These are phyloP conservation scores for Scrobipalpa costella DNA, from an alignment of 2,888 invertebrate species.

Conservation along the genomic window DNA sequence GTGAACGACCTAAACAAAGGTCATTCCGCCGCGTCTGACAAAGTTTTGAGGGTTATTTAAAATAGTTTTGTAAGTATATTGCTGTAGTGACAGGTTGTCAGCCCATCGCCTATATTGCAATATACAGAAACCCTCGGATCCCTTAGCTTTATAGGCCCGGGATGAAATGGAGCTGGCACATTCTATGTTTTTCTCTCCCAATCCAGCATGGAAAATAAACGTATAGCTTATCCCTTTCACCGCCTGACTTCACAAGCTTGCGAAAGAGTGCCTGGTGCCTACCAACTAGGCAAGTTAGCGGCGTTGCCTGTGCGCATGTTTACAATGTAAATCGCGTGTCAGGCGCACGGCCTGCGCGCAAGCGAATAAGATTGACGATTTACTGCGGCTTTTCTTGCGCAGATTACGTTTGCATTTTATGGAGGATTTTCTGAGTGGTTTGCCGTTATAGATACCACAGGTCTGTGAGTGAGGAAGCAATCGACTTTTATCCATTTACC, in stretches of 20 bases:
- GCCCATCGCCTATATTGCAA: too few relatives aligned
- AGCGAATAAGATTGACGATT: slow-evolving; percentile 16
- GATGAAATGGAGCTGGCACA: too few relatives aligned
- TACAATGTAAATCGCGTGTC: slow-evolving; percentile 37
- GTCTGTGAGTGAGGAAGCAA: not conserved
- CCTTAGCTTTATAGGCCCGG: too few relatives aligned
- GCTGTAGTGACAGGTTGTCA: too few relatives aligned
- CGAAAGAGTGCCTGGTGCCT: slow-evolving; percentile 27
- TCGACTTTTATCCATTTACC: too few relatives aligned
- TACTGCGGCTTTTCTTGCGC: slow-evolving; percentile 4
- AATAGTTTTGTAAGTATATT: too few relatives aligned
- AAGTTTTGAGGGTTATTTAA: too few relatives aligned
- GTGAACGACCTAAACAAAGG: too few relatives aligned
- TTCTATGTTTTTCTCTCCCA: too few relatives aligned
- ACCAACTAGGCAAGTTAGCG: not conserved
- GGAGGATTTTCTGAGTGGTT: not conserved
- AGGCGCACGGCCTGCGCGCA: slow-evolving; percentile 2
- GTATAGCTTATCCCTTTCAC: slow-evolving; percentile 6
- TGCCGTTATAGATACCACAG: not conserved
- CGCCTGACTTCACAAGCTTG: slow-evolving; percentile 27
- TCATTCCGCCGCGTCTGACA: too few relatives aligned
- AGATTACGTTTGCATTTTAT: not conserved
- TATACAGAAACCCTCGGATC: too few relatives aligned
- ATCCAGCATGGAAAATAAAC: too few relatives aligned
- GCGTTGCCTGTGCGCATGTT: slow-evolving; percentile 32